A percentile compares a stretch with the other conserved stretches of the same genome.
Conservation (phyloP, 2,888 invertebrate genomes). For the Dioctria linearis region DNA sequence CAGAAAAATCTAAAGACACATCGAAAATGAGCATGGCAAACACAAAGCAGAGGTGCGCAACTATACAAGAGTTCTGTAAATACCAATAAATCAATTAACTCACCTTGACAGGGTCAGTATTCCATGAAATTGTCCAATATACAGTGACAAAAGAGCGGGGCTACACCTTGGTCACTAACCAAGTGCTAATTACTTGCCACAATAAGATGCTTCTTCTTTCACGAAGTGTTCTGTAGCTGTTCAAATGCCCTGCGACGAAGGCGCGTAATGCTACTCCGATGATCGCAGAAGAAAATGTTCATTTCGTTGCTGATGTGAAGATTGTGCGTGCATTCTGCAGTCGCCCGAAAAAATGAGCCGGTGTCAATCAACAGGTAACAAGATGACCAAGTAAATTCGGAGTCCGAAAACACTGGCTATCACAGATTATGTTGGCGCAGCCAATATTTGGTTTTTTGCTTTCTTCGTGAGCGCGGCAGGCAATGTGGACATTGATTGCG, state of each 20-base stretch:
- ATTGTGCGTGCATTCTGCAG: neutral
- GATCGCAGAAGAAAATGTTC: neutral
- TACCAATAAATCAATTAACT: conserved; percentile 70
- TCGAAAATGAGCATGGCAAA: conserved; percentile 41
- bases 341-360: conserved; percentile 24
- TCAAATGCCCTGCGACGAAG: conserved; percentile 18
- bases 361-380: conserved; percentile 46
- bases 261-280: conserved; percentile 7
- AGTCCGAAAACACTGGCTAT: conserved; percentile 29
- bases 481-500: conserved; percentile 34
- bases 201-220: conserved; percentile 33
- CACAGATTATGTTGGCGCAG: conserved; percentile 18
- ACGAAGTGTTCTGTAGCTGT: neutral
- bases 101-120: conserved; percentile 61
- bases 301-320: conserved; percentile 4
- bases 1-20: conserved; percentile 15
- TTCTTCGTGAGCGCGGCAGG: conserved; percentile 8
- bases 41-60: conserved; percentile 34
- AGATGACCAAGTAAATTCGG: conserved; percentile 45
- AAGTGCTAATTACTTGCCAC: conserved; percentile 61
- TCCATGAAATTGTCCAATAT: conserved; percentile 63
- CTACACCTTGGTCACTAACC: conserved; percentile 45
- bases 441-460: conserved; percentile 47
- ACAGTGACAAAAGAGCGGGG: conserved; percentile 60
- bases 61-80: conserved; percentile 63